Conservation (phyloP, 2,113 vertebrate genomes). For the Hypanus sabinus region DNA sequence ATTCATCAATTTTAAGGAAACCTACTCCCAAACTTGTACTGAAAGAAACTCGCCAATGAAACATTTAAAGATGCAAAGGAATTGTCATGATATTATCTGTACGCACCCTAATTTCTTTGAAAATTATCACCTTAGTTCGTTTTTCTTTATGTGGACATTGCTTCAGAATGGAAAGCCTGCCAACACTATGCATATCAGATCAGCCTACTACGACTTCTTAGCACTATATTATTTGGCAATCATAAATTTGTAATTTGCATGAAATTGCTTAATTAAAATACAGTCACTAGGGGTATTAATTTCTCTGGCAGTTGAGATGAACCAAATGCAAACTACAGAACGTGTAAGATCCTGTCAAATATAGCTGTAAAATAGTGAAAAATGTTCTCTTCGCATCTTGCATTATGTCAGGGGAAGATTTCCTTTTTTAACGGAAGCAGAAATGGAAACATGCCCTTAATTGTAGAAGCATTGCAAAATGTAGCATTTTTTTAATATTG, state of each 20-base stretch:
- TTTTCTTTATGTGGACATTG: constrained; percentile 98
- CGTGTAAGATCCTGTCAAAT: constrained; percentile 96
- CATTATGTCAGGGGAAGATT: constrained; percentile 42
- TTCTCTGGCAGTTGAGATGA: constrained; percentile 96
- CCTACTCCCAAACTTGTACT: background rate
- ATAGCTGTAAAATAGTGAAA: constrained; percentile 91
- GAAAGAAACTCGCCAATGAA: background rate
- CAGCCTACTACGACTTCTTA: constrained; percentile 99
- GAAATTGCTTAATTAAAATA: constrained; percentile 99
- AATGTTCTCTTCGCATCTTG: constrained; percentile 57
- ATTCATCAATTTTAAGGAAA: constrained; percentile 8
- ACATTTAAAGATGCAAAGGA: constrained; percentile 17
- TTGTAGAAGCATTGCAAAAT: constrained; percentile 49
- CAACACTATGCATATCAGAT: constrained; percentile 99
- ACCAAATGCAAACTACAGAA: constrained; percentile 90
- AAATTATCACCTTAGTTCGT: constrained; percentile 99
- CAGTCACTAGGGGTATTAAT: constrained; percentile 99
- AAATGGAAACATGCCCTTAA: constrained; percentile 51
- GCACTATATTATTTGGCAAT: constrained; percentile 99
- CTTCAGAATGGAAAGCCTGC: constrained; percentile 85
- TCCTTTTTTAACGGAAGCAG: constrained; percentile 47
- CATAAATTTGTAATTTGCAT: constrained; percentile 99
- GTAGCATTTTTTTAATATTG: constrained; percentile 39
- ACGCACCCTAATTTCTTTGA: constrained; percentile 78
- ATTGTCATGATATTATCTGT: background rate